Evolutionary conservation across 1,140 invertebrate species (phyloP), one percentile per base, ranked within the genome.

Genomic region (Acyrthosiphon pisum): DNA sequence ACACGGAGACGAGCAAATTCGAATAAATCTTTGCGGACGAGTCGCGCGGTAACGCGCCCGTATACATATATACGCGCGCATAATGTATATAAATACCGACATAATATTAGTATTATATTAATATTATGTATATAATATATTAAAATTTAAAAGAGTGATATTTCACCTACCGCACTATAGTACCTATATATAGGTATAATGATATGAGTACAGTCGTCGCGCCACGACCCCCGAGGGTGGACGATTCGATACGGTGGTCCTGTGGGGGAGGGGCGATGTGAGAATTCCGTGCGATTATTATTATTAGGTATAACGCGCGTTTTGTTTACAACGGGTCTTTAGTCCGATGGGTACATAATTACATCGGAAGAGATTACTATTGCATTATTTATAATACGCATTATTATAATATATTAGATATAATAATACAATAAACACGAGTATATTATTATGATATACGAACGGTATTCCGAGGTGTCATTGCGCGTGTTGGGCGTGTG

Each of bases 281-380:
- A 76, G 60, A 76, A 30, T n/a, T n/a, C 60, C 60, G 60, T 76
- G 60, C 60, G 60, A 76, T 76, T 83, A 83, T 22, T 83, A 83
- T 22, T 83, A 83, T 41, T 83, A 3, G 41, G 41, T 41, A 83
- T 83, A 84, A 84, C 83, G 37, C 83, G 8, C 22, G 37, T 84
- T 84, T 84, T 84, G 41, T 84, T 84, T 84, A 84, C 83, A 84
- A 84, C 83, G 83, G 35, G 81, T 84, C 83, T 84, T 84, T 30
- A 44, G 41, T 84, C 83, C 23, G 83, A 84, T 84, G 83, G 83
- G 37, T 14, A 84, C 20, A 23, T 44, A 84, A 84, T 84, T 84
- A 84, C 83, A 14, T 84, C 37, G 37, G 41, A 44, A 26, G 83
- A 44, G 44, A 84, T 84, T 84, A 84, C 41, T 84, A 84, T 76